Conservation (phyloP, 2,888 invertebrate species). For the Diaperis boleti region DNA sequence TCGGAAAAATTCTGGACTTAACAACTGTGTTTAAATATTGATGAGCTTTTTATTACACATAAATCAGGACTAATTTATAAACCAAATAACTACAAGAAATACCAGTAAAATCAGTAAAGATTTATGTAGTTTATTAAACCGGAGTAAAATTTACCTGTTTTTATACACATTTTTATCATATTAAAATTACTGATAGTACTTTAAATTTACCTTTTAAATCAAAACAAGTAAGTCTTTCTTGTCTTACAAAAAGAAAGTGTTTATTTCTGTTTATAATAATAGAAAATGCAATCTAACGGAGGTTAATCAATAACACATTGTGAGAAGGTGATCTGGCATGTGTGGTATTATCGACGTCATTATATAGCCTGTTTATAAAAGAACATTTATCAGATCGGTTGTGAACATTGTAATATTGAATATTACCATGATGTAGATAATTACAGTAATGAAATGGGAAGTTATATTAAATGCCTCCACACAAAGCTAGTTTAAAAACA, state of each 20-base stretch:
- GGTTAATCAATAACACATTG: constrained; percentile 46
- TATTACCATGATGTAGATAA: constrained; percentile 51
- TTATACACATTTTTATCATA: too few relatives aligned
- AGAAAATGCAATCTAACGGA: constrained; percentile 47
- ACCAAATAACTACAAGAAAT: too few relatives aligned
- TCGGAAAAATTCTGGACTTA: constrained; percentile 32
- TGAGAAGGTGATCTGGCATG: constrained; percentile 41
- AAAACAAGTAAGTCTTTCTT: constrained; percentile 1
- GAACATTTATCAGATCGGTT: constrained; percentile 52
- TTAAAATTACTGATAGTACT: too few relatives aligned
- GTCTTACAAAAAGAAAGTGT: constrained; percentile 7
- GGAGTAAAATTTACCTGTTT: too few relatives aligned
- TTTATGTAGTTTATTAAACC: too few relatives aligned
- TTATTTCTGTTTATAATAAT: constrained; percentile 38
- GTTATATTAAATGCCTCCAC: constrained; percentile 49
- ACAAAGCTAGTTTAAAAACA: constrained; percentile 53
- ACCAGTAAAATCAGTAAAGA: too few relatives aligned
- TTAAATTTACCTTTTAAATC: too few relatives aligned
- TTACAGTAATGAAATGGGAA: constrained; percentile 52
- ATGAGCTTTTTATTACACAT: constrained; percentile 20
- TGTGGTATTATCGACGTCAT: constrained; percentile 46
- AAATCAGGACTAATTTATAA: constrained; percentile 31
- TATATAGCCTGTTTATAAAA: constrained; percentile 44
- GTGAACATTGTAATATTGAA: constrained; percentile 53
- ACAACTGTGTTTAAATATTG: constrained; percentile 33